A percentile compares a stretch with the other conserved stretches of the same genome.
These are phyloP conservation scores for Xiphias gladius DNA, from an alignment of 2,113 vertebrate species.

Conservation along the genomic window DNA sequence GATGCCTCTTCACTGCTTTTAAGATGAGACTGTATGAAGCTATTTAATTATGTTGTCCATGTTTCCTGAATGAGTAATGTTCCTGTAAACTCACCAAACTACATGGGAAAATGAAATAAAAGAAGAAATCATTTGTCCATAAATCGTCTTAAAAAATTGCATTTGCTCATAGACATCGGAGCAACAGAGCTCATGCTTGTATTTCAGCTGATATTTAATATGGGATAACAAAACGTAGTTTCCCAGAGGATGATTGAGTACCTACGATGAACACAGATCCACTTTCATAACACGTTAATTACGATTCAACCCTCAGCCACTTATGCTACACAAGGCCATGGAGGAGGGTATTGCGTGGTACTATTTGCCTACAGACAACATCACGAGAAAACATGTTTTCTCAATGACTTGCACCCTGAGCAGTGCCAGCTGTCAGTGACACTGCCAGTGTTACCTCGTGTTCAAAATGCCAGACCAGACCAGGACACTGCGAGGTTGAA, in stretches of 20 bases:
- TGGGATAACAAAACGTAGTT: background rate
- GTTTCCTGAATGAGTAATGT: background rate
- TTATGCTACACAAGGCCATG: constrained; percentile 50
- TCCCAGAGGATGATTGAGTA: background rate
- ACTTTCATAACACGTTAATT: constrained; percentile 19
- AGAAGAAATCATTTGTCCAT: background rate
- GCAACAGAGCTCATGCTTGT: background rate
- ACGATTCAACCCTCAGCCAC: constrained; percentile 18
- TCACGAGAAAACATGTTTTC: constrained; percentile 77
- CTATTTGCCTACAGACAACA: constrained; percentile 72
- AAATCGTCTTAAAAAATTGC: background rate
- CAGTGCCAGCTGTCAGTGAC: constrained; percentile 60
- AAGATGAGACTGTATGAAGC: background rate
- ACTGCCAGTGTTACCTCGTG: constrained; percentile 55
- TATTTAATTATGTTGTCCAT: background rate
- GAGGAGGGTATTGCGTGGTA: constrained; percentile 55
- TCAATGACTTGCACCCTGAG: constrained; percentile 39
- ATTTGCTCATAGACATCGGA: background rate
- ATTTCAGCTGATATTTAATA: background rate
- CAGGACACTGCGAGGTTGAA: constrained; percentile 51
- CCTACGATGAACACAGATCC: background rate
- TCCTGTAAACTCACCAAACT: background rate
- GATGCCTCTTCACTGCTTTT: background rate
- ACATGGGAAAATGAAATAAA: background rate
- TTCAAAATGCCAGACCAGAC: constrained; percentile 49